Evolutionary conservation across 1,140 invertebrate genomes (phyloP), one percentile per base, ranked within the genome.

Genomic region (Pseudomyrmex sp.): DNA sequence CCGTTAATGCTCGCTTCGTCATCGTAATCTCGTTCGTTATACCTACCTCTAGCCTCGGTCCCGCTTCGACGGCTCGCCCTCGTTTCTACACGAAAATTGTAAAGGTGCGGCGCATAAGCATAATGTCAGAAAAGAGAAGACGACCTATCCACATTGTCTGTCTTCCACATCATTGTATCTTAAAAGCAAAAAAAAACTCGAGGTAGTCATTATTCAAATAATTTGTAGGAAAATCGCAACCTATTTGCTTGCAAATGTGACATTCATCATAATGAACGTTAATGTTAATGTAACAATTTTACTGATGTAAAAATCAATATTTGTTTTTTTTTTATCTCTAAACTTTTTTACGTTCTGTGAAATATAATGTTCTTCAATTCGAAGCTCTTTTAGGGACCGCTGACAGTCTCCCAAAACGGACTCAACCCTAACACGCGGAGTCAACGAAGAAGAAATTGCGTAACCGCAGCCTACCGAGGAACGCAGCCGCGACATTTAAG

Each of bases 401-500:
- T 12, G 26, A 35, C 35, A 23, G 12, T 15, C 12, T 35, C 35
- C 0, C 1, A 56, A 79, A 58, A 26, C 23, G 23, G 10, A 13
- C 46, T 59, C 12, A 35, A 59, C 56, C 46, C 54, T 48, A 61
- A 59, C 52, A 58, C 50, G 54, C 12, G 26, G 46, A 79, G 65
- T 79, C 76, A 72, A 75, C 3, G 61, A n/a, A 62, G 10, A 76
- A 88, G 80, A 74, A 90, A 90, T 93, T 91, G 91, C 89, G 87
- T 87, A 91, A 93, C 92, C 92, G 86, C 91, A 90, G 80, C 7
- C 18, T 74, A 80, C 26, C 85, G 83, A 86, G 83, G 84, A 61
- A 85, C 77, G 84, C 87, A 73, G 65, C 83, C 75, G 74, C 76
- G 89, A 86, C 88, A 92, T 91, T 35, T 92, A 93, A 93, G 86